Percentiles rank a stretch among this genome's conserved stretches.
These are phyloP conservation scores for Athalia circularis DNA, from an alignment of 2,888 invertebrate genomes.

Conservation along the genomic window DNA sequence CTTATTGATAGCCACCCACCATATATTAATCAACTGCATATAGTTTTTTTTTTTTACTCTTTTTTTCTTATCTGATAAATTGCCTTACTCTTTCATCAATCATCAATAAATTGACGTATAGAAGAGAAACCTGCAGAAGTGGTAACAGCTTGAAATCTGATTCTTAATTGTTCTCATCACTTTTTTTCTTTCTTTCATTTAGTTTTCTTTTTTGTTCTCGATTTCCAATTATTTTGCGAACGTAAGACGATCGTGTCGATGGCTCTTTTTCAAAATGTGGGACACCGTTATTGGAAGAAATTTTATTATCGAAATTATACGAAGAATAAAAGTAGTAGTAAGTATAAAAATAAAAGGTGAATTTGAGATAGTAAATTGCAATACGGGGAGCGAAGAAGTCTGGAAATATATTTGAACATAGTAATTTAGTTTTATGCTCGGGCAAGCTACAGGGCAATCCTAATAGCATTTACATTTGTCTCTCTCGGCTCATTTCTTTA, in stretches of 20 bases:
- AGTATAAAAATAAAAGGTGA: too few species aligned
- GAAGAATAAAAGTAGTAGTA: too few species aligned
- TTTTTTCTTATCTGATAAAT: not conserved
- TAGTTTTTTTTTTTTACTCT: not conserved
- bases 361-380: too few species aligned
- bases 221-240: too few species aligned
- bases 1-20: not conserved
- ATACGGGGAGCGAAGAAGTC: too few species aligned
- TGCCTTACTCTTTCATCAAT: slow-evolving; percentile 22
- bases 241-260: too few species aligned
- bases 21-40: slow-evolving; percentile 14
- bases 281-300: too few species aligned
- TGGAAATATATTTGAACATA: not conserved
- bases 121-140: not conserved
- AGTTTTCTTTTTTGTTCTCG: not conserved
- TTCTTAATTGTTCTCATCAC: not conserved
- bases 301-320: too few species aligned
- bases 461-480: slow-evolving; percentile 50
- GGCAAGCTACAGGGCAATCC: slow-evolving; percentile 35
- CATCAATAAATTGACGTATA: slow-evolving; percentile 17
- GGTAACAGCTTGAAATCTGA: too few species aligned
- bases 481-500: slow-evolving; percentile 49
- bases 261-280: too few species aligned
- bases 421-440: slow-evolving; percentile 15
- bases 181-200: not conserved